Conservation (phyloP, 2,113 vertebrate genomes). For the Atherinomorus stipes region DNA sequence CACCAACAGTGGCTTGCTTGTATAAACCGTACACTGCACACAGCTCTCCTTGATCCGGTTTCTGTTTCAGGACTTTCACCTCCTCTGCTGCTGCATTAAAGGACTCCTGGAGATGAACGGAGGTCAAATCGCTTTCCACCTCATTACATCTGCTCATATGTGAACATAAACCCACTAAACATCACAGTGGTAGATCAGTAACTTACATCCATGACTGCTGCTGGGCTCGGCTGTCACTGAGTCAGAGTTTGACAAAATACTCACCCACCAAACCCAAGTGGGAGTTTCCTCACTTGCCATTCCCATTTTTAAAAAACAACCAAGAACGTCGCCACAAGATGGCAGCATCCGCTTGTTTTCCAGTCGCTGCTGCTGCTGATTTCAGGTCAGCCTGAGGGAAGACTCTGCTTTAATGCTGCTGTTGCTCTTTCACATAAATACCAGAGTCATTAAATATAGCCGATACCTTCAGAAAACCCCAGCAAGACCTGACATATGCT, state of each 20-base stretch:
- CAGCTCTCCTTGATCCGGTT: constrained; percentile 84
- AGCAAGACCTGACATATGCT: too few relatives aligned
- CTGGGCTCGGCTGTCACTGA: not conserved
- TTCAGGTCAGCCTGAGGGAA: too few relatives aligned
- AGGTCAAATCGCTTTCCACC: not conserved
- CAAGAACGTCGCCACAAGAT: constrained; percentile 37
- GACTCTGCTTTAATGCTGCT: too few relatives aligned
- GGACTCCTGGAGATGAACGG: constrained; percentile 70
- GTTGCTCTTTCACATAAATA: too few relatives aligned
- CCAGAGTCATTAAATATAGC: too few relatives aligned
- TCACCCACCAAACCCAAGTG: constrained; percentile 3
- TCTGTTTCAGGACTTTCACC: constrained; percentile 84
- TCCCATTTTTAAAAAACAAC: not conserved
- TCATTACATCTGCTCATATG: not conserved
- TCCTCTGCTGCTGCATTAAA: constrained; percentile 91
- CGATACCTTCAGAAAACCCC: too few relatives aligned
- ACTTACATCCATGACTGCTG: constrained; percentile 64
- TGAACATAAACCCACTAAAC: not conserved
- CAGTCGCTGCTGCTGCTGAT: too few relatives aligned
- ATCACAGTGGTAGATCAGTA: too few relatives aligned
- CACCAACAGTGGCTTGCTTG: constrained; percentile 91
- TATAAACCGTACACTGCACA: constrained; percentile 86
- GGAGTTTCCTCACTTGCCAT: constrained; percentile 15
- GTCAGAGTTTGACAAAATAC: not conserved
- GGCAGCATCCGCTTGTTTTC: constrained; percentile 41